Evolutionary conservation across 2,888 invertebrate genomes (phyloP).

Genomic region (Brachyopa scutellaris): DNA sequence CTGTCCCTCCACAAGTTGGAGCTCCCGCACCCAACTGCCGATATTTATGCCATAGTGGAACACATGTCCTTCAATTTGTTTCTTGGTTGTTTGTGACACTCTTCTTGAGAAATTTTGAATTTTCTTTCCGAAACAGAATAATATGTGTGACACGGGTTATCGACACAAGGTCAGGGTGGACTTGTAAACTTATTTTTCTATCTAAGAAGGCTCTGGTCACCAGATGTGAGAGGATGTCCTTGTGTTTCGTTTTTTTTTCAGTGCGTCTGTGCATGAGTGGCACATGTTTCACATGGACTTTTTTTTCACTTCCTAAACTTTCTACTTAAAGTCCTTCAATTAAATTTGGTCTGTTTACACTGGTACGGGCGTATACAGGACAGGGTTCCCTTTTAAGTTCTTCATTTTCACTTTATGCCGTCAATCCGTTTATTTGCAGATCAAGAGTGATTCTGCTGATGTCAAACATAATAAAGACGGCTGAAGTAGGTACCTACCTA

Average conservation of each 20-base stretch:
- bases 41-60: neutral
- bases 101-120: constrained; percentile 7
- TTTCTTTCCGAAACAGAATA: constrained; percentile 39
- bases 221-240: constrained; percentile 14
- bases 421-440: constrained; percentile 47
- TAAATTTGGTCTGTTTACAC: constrained; percentile 42
- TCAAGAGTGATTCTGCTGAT: constrained; percentile 16
- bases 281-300: constrained; percentile 7
- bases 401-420: constrained; percentile 30
- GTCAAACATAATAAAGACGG: constrained; percentile 27
- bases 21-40: too few relatives aligned
- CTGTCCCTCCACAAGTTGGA: too few relatives aligned
- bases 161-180: constrained; percentile 42
- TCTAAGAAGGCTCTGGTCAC: constrained; percentile 22
- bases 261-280: neutral
- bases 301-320: neutral
- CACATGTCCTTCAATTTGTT: constrained; percentile 29
- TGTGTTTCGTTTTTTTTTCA: too few relatives aligned
- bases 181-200: constrained; percentile 31
- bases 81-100: constrained; percentile 29
- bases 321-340: constrained; percentile 21
- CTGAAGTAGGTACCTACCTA: neutral
- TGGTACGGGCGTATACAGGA: neutral
- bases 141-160: constrained; percentile 54
- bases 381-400: constrained; percentile 21